Percentiles rank a stretch among this genome's conserved stretches.
These are phyloP conservation scores for Heliothis subflexa DNA, from an alignment of 1,140 invertebrate genomes.

Conservation along the genomic window DNA sequence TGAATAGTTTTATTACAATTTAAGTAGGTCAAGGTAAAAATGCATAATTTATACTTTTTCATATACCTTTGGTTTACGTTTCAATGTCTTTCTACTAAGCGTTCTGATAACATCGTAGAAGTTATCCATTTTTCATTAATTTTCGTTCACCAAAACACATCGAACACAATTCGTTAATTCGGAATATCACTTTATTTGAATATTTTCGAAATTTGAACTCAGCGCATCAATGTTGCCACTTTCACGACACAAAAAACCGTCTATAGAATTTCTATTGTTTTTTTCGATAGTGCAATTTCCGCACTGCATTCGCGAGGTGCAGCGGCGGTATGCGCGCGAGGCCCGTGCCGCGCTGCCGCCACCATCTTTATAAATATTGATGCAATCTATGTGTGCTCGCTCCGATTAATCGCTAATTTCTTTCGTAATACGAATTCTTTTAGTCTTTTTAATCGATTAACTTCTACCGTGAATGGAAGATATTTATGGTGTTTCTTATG, in stretches of 20 bases:
- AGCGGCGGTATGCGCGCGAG: slow-evolving; percentile 65
- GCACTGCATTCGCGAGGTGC: slow-evolving; percentile 70
- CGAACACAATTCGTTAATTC: slow-evolving; percentile 47
- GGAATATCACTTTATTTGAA: slow-evolving; percentile 3
- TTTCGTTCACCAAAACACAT: slow-evolving; percentile 48
- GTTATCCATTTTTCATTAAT: slow-evolving; percentile 69
- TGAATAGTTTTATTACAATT: background rate
- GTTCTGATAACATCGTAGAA: slow-evolving; percentile 80
- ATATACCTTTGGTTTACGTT: slow-evolving; percentile 73
- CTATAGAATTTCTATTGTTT: slow-evolving; percentile 49
- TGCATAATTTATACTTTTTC: background rate
- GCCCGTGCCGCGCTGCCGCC: slow-evolving; percentile 38
- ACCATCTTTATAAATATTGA: slow-evolving; percentile 79
- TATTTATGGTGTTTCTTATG: slow-evolving; percentile 37
- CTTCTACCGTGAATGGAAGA: slow-evolving; percentile 28
- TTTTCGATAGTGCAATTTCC: slow-evolving; percentile 54
- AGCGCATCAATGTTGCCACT: slow-evolving; percentile 44
- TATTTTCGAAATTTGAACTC: slow-evolving; percentile 42
- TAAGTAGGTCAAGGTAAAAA: slow-evolving; percentile 22
- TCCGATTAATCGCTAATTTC: slow-evolving; percentile 74
- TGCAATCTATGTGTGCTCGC: slow-evolving; percentile 72
- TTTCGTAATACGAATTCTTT: slow-evolving; percentile 67
- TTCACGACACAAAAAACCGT: slow-evolving; percentile 39
- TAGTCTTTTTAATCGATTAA: slow-evolving; percentile 41
- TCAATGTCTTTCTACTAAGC: slow-evolving; percentile 78